phyloP scores from a whole-genome alignment of 2,888 invertebrate species.

The Taphrorychus bicolor region DNA sequence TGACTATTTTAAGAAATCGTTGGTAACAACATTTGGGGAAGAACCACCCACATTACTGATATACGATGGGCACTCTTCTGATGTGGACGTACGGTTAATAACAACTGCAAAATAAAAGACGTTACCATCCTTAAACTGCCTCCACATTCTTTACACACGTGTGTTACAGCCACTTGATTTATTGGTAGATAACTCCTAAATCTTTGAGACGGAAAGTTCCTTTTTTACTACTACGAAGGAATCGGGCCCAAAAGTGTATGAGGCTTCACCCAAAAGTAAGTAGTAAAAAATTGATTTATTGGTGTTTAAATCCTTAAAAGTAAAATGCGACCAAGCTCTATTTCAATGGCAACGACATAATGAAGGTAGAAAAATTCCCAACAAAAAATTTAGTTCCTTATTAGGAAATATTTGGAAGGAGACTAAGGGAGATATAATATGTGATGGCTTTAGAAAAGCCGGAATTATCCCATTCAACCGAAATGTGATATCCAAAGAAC shows the following conservation, averaged over 20 bases:
- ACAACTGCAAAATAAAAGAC: conserved; percentile 4
- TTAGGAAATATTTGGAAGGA: background rate
- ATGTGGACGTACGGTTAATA: conserved; percentile 45
- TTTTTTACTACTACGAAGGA: too few species aligned
- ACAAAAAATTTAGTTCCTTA: conserved; percentile 29
- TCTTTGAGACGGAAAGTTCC: too few species aligned
- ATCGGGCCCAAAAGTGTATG: too few species aligned
- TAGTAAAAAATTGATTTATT: too few species aligned
- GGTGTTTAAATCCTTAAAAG: conserved; percentile 44
- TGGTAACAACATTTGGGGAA: too few species aligned
- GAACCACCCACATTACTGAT: conserved; percentile 44
- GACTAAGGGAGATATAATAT: too few species aligned
- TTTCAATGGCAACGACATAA: conserved; percentile 36
- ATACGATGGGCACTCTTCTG: conserved; percentile 51
- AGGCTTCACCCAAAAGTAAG: too few species aligned
- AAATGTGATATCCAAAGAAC: conserved; percentile 3
- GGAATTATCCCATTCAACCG: conserved; percentile 11
- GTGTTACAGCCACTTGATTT: conserved; percentile 49
- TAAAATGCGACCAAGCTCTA: conserved; percentile 35
- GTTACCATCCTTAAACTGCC: conserved; percentile 42
- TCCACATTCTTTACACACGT: too few species aligned
- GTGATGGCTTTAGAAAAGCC: too few species aligned
- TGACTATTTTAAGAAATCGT: too few species aligned
- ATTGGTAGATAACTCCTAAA: too few species aligned
- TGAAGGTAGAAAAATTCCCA: conserved; percentile 25